Percentiles rank a stretch among this genome's conserved stretches.
These are phyloP conservation scores for Trinectes maculatus DNA, from an alignment of 2,113 vertebrate genomes.

Conservation along the genomic window DNA sequence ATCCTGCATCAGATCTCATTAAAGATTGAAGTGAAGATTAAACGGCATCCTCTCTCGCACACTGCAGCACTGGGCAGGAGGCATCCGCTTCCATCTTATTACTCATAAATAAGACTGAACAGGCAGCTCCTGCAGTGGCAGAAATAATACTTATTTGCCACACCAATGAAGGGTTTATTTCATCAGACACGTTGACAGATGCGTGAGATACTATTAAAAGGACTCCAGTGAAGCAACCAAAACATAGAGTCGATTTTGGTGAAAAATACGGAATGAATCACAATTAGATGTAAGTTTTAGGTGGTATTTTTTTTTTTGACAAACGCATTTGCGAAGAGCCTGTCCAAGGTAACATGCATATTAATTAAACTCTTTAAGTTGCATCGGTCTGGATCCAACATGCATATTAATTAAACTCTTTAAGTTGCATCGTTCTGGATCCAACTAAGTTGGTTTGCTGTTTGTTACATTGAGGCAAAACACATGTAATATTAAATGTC, in stretches of 20 bases:
- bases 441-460: neutral
- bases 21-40: conserved; percentile 76
- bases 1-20: conserved; percentile 75
- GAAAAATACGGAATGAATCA: neutral
- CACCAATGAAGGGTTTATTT: conserved; percentile 35
- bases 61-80: conserved; percentile 55
- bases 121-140: conserved; percentile 54
- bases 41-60: conserved; percentile 63
- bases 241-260: conserved; percentile 17
- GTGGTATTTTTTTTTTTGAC: neutral
- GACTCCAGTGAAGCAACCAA: conserved; percentile 9
- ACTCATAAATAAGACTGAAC: conserved; percentile 69
- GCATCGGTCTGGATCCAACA: neutral
- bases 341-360: neutral
- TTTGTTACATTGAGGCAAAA: neutral
- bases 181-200: conserved; percentile 45
- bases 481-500: neutral
- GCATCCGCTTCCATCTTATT: conserved; percentile 55
- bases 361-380: neutral
- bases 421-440: neutral
- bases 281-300: conserved; percentile 4
- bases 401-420: conserved; percentile 4
- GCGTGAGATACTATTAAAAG: conserved; percentile 39
- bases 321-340: conserved; percentile 20
- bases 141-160: conserved; percentile 56